A percentile compares a stretch with the other conserved stretches of the same genome.
Evolutionary conservation across 2,113 vertebrate species (phyloP).

Genomic region (Gasterosteus nipponicus): DNA sequence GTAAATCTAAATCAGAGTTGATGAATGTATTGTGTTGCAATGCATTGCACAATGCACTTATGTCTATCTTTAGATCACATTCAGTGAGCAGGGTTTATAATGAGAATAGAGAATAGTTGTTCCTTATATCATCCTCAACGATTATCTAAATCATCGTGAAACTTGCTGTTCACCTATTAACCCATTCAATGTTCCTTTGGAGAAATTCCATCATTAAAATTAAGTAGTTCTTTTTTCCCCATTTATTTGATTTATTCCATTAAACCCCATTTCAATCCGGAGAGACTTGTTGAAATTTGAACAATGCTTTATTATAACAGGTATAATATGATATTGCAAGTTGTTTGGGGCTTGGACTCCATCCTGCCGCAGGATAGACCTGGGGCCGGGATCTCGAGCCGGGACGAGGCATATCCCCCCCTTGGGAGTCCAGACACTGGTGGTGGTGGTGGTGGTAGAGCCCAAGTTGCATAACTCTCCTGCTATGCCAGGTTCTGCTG

Average conservation of each 20-base stretch:
- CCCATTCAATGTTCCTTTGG: conserved; percentile 1
- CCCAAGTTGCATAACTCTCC: too few species aligned
- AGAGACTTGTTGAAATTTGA: too few species aligned
- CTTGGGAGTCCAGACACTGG: too few species aligned
- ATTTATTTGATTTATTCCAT: conserved; percentile 11
- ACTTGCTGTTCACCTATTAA: background rate
- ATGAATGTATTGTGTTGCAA: background rate
- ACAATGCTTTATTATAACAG: too few species aligned
- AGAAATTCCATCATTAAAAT: conserved; percentile 3
- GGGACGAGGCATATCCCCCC: too few species aligned
- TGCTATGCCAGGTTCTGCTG: too few species aligned
- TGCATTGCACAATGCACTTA: background rate
- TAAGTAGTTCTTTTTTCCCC: background rate
- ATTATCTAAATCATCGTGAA: conserved; percentile 10
- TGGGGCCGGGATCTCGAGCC: too few species aligned
- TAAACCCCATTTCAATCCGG: conserved; percentile 22
- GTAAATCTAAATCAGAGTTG: background rate
- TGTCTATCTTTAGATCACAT: background rate
- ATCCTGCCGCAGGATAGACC: too few species aligned
- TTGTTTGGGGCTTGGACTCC: too few species aligned
- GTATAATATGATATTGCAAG: too few species aligned
- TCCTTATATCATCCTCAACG: conserved; percentile 12
- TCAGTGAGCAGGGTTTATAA: background rate
- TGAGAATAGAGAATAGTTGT: background rate
- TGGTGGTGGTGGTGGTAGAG: too few species aligned